A percentile compares a stretch with the other conserved stretches of the same genome.
Conservation (phyloP, 2,113 vertebrate species). For the Genyomyrus donnyi region DNA sequence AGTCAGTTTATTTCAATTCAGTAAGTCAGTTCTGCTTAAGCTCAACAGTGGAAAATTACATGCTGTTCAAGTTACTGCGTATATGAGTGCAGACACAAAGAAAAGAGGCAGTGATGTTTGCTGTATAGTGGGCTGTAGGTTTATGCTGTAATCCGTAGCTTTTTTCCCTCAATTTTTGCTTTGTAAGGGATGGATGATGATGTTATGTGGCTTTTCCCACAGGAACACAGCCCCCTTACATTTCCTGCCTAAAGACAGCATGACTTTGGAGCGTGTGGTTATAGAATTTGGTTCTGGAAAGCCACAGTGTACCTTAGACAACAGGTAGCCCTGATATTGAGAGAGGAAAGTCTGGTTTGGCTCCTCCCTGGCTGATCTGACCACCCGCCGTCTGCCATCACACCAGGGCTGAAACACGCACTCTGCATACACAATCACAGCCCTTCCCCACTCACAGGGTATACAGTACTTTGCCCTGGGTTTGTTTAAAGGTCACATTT, state of each 20-base stretch:
- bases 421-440: neutral
- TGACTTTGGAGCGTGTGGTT: neutral
- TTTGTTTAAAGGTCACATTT: constrained; percentile 15
- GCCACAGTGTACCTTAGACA: neutral
- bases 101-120: neutral
- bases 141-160: neutral
- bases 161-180: neutral
- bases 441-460: neutral
- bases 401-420: neutral
- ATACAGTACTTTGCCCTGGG: neutral
- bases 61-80: neutral
- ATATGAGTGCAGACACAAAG: neutral
- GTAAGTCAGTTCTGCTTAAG: neutral
- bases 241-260: neutral
- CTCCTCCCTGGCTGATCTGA: neutral
- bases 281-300: neutral
- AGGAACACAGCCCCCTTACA: neutral
- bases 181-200: neutral
- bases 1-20: neutral
- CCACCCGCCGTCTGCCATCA: neutral
- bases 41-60: neutral
- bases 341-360: neutral
- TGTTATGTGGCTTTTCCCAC: neutral
- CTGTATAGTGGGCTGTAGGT: neutral
- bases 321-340: neutral